Evolutionary conservation across 2,888 invertebrate species (phyloP).

Genomic region (Watsonalla binaria): DNA sequence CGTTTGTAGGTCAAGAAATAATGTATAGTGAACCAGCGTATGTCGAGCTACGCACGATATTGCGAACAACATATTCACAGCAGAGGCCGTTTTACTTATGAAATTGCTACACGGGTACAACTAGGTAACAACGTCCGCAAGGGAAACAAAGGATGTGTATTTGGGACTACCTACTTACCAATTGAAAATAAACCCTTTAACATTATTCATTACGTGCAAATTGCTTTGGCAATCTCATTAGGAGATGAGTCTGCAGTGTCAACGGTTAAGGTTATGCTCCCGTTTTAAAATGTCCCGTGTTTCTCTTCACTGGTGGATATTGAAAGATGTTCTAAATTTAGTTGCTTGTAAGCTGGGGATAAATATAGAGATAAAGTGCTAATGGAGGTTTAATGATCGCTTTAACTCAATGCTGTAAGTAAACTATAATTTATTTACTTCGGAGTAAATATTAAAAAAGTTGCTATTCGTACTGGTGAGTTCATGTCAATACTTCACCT

Average conservation of each 20-base stretch:
- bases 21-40: constrained; percentile 12
- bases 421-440: not conserved
- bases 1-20: not conserved
- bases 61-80: constrained; percentile 21
- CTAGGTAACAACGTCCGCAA: constrained; percentile 31
- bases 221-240: constrained; percentile 26
- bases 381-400: constrained; percentile 11
- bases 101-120: constrained; percentile 45
- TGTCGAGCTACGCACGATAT: constrained; percentile 27
- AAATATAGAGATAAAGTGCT: constrained; percentile 6
- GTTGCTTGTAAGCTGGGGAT: constrained; percentile 1
- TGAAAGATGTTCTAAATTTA: not conserved
- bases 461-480: too few relatives aligned
- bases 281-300: not conserved
- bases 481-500: too few relatives aligned
- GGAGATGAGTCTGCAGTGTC: too few relatives aligned
- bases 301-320: not conserved
- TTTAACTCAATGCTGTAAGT: constrained; percentile 2
- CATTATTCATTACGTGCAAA: constrained; percentile 37
- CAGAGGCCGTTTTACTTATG: constrained; percentile 50
- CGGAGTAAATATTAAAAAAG: not conserved
- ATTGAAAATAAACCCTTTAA: constrained; percentile 43
- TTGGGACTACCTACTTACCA: constrained; percentile 19
- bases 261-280: constrained; percentile 1
- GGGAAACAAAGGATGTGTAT: constrained; percentile 32